Evolutionary conservation across 2,888 invertebrate genomes (phyloP), one percentile per base, ranked within the genome.

Genomic region (Cacoxenus indagator): DNA sequence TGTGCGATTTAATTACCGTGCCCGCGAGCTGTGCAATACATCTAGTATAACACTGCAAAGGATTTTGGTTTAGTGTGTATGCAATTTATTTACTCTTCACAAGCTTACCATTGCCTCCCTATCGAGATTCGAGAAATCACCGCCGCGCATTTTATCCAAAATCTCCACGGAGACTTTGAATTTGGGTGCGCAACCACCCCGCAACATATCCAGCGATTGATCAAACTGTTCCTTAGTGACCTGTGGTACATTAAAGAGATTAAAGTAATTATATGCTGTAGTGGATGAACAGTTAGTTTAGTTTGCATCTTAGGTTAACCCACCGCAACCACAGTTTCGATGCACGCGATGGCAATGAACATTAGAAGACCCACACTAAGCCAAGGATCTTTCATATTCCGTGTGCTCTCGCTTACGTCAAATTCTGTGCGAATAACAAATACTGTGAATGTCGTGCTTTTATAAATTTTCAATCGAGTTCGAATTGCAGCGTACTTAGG

Each of bases 11-110:
- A 37, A 37, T 79, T 77, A 85, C 78, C 62, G 84, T 84, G 27
- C 87, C 87, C 5, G 84, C 83, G 72, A 87, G 70, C 55, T 86
- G 84, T 4, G 85, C 86, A 54, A 87, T 70, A 66, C 87, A 87
- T 68, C 76, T 83, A 2, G 80, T 76, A 62, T 87, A 87, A 73
- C 87, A 87, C 87, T 87, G 67, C 14, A 76, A 73, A 19, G 5
- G 29, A 37, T 9, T 27, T 37, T 61, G 61, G 31, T 5, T 31
- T 43, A 4, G 9, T 19, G 22, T 37, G 22, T 2, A 1, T 19
- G 19, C n/a, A 22, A 22, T 19, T 19, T 14, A 17, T 9, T 5
- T 17, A 51, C 6, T 0, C 5, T 0, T 8, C n/a, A 61, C 22
- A 31, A 29, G 17, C 74, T 48, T 68, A 86, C 87, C 83, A 84